These are phyloP conservation scores for Drosophila ficusphila DNA, from an alignment of 1,140 invertebrate species.

Conservation along the genomic window DNA sequence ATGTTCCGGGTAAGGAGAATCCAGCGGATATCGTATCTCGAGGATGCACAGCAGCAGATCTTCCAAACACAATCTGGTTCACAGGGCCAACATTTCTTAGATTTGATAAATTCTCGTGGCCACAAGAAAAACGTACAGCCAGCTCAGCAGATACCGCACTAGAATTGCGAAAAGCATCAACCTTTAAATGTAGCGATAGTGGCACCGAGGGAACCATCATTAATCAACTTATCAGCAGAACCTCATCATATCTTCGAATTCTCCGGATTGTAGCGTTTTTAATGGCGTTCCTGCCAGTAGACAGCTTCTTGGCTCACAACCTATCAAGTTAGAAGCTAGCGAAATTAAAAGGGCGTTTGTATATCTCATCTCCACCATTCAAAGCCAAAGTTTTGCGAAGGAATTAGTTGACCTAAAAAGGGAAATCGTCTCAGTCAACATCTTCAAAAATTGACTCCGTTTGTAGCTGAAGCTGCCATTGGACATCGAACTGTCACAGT, in stretches of 20 bases:
- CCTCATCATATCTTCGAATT: not conserved
- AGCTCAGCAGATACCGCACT: not conserved
- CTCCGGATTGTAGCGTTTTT: not conserved
- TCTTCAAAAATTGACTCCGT: too few relatives aligned
- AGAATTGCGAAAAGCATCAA: not conserved
- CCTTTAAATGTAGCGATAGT: not conserved
- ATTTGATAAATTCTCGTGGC: not conserved
- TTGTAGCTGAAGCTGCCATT: too few relatives aligned
- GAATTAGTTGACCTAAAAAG: not conserved
- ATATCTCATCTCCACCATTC: not conserved
- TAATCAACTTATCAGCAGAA: not conserved
- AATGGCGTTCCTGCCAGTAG: not conserved
- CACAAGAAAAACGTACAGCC: not conserved
- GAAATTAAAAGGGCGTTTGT: too few relatives aligned
- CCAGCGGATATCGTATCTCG: not conserved
- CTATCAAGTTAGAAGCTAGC: too few relatives aligned
- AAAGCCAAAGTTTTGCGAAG: not conserved
- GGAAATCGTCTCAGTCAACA: too few relatives aligned
- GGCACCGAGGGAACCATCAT: not conserved
- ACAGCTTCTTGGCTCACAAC: too few relatives aligned
- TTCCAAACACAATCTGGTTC: not conserved
- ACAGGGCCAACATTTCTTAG: not conserved
- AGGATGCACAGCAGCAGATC: not conserved
- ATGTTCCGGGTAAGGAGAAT: not conserved
- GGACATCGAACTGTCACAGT: too few relatives aligned